These are phyloP conservation scores for Scytalopus superciliaris DNA, from an alignment of 2,113 vertebrate genomes.

Conservation along the genomic window DNA sequence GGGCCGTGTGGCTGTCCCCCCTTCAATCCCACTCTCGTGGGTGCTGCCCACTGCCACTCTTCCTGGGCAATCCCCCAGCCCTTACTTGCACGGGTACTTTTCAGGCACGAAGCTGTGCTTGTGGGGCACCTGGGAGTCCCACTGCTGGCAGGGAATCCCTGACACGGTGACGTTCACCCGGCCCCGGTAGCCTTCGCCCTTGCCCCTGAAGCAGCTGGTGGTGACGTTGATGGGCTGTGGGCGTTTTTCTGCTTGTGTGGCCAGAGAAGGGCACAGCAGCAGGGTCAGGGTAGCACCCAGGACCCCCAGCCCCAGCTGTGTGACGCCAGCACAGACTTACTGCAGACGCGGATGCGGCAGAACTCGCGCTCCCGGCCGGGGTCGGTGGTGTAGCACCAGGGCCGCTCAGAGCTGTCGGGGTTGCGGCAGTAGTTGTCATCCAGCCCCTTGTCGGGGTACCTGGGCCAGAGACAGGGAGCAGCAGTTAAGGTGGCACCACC, in stretches of 20 bases:
- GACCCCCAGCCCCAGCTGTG: fast-evolving
- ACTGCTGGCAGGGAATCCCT: constrained; percentile 90
- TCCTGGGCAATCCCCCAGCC: fast-evolving
- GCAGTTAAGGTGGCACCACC: background rate
- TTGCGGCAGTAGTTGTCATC: constrained; percentile 98
- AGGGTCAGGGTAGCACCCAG: background rate
- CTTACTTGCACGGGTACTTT: constrained; percentile 94
- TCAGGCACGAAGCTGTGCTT: constrained; percentile 86
- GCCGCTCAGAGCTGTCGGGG: constrained; percentile 88
- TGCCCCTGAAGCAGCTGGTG: constrained; percentile 85
- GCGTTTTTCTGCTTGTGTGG: constrained; percentile 61
- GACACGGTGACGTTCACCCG: constrained; percentile 84
- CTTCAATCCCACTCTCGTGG: background rate
- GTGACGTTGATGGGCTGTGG: background rate
- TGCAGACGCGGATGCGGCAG: constrained; percentile 86
- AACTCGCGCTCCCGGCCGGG: constrained; percentile 79
- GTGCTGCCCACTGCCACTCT: background rate
- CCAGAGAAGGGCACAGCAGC: background rate
- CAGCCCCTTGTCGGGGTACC: constrained; percentile 91
- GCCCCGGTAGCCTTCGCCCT: constrained; percentile 90
- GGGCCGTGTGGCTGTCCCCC: fast-evolving
- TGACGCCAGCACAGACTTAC: constrained; percentile 65
- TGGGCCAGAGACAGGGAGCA: constrained; percentile 15
- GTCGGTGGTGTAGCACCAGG: constrained; percentile 95
- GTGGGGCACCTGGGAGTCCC: constrained; percentile 89